phyloP scores from a whole-genome alignment of 2,797 vertebrate species.

The Coluber constrictor region DNA sequence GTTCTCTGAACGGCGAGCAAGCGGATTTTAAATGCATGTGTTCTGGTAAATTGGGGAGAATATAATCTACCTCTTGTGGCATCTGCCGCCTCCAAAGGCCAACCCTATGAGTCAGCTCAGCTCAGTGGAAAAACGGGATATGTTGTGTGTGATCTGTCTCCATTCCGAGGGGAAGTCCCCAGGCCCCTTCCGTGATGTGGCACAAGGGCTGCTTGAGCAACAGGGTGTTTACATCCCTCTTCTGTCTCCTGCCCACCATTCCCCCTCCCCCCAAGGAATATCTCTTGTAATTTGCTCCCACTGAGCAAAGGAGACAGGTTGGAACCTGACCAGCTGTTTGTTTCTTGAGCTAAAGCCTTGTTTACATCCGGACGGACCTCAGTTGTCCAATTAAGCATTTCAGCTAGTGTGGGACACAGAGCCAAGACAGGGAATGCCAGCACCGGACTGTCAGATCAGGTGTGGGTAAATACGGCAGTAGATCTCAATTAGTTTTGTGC shows the following conservation, averaged over 20 bases:
- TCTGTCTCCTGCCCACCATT: background rate
- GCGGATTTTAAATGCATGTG: background rate
- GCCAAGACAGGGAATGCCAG: fast-evolving
- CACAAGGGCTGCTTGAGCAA: background rate
- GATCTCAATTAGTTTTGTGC: background rate
- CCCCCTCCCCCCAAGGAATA: background rate
- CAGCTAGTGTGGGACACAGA: fast-evolving
- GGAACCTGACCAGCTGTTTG: background rate
- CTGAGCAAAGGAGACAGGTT: background rate
- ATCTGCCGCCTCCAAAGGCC: background rate
- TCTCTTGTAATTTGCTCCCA: background rate
- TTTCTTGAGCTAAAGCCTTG: background rate
- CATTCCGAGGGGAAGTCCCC: background rate
- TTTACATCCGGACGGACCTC: background rate
- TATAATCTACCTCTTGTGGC: background rate
- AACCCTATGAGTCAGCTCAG: no score
- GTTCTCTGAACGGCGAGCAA: no score
- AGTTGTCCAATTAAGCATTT: background rate
- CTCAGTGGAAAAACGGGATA: background rate
- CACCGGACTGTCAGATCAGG: background rate
- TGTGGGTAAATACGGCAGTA: background rate
- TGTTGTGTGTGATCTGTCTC: background rate
- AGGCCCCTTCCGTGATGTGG: background rate
- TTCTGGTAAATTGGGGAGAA: background rate
- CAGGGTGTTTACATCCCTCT: background rate